These are phyloP conservation scores for Macrobrachium nipponense DNA, from an alignment of 1,140 invertebrate genomes.

Conservation along the genomic window DNA sequence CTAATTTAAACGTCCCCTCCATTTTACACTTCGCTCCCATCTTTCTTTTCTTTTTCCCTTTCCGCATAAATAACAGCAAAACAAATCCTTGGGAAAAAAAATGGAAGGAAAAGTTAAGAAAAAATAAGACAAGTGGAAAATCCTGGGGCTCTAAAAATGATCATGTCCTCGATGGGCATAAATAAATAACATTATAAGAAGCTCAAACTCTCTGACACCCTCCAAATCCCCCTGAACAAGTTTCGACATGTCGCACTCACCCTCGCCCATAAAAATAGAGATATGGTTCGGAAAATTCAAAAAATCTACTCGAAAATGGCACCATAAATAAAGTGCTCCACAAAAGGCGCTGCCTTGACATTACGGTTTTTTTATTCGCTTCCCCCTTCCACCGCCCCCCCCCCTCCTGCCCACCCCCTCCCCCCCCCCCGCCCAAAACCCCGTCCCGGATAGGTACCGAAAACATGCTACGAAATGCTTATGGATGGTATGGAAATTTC, in stretches of 20 bases:
- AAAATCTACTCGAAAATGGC: constrained; percentile 62
- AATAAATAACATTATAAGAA: constrained; percentile 54
- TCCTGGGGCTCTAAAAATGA: background rate
- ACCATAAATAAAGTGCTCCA: constrained; percentile 53
- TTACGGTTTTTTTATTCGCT: constrained; percentile 48
- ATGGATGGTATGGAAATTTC: constrained; percentile 17
- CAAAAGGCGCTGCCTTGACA: constrained; percentile 46
- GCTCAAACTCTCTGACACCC: constrained; percentile 21
- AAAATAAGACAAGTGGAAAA: background rate
- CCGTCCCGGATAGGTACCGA: constrained; percentile 15
- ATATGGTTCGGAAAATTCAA: constrained; percentile 62
- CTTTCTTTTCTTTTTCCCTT: too few relatives aligned
- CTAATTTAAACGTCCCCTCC: too few relatives aligned
- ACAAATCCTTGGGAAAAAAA: too few relatives aligned
- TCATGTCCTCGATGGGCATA: constrained; percentile 1
- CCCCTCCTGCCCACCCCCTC: background rate
- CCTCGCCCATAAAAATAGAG: constrained; percentile 58
- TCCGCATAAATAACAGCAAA: too few relatives aligned
- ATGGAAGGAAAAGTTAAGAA: background rate
- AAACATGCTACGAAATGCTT: constrained; percentile 26
- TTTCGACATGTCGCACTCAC: constrained; percentile 51
- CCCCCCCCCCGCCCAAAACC: background rate
- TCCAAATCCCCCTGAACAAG: constrained; percentile 37
- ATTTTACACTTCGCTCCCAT: too few relatives aligned
- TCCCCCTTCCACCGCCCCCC: too few relatives aligned